Base-by-base conservation (phyloP, 1,140 invertebrate species). In the Atopsyche davidsoni region DNA sequence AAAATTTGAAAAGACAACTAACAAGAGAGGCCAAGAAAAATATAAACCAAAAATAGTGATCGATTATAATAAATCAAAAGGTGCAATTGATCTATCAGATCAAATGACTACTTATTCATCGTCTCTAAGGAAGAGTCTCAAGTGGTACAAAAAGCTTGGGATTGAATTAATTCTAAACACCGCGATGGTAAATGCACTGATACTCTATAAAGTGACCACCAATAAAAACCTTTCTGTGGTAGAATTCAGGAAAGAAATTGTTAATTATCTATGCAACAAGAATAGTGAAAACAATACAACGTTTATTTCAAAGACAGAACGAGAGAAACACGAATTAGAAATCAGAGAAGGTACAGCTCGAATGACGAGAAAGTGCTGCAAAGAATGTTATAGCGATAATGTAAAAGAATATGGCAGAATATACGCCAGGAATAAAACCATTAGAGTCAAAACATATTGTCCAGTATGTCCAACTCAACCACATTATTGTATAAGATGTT, bases 11-110 rank as follows among this genome's bases (percentile, higher is more conserved):
- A 47, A 32, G 35, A 58, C 40, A 51, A 44, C 59, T 55, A 61
- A 63, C 59, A 59, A 46, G 41, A 51, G 56, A 58, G 43, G 43
- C 40, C 46, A 55, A 60, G 53, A 40, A 41, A 58, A 60, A 58
- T 46, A 56, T 46, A 69, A 72, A 61, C 66, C 64, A 58, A 57
- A 63, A 53, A 48, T 62, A 53, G 62, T 72, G 47, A 18, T 64
- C 21, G 64, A 63, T 53, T 72, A 71, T 60, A 72, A 71, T 60
- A 57, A 59, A 58, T 55, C 57, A 43, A 73, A 72, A 60, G 56
- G 51, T 24, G 53, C 59, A 53, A 4, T 32, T n/a, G 41, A 59
- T 48, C 31, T 59, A 32, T 51, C 53, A 36, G 53, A 60, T 49
- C 46, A 59, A 34, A 46, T 58, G 39, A 42, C 51, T 10, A 38